Evolutionary conservation across 2,888 invertebrate species (phyloP).

Genomic region (Ellobium chinense): DNA sequence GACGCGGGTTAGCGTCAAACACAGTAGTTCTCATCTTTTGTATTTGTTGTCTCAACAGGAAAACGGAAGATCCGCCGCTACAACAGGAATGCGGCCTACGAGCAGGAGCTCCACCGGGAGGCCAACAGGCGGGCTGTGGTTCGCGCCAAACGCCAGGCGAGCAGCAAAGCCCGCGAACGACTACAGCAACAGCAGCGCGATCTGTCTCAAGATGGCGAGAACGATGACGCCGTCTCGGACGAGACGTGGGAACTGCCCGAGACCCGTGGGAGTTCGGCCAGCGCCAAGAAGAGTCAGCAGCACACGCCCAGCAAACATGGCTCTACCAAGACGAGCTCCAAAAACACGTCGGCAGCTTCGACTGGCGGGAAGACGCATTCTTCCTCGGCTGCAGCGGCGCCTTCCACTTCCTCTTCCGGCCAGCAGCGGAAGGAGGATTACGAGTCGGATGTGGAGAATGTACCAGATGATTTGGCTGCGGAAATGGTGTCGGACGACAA

Average conservation of each 20-base stretch:
- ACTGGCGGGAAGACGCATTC: background rate
- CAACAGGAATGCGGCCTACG: constrained; percentile 69
- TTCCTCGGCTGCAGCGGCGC: background rate
- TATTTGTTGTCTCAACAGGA: too few relatives aligned
- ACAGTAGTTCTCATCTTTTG: too few relatives aligned
- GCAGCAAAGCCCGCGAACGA: constrained; percentile 47
- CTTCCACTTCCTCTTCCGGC: background rate
- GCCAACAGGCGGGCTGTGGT: constrained; percentile 57
- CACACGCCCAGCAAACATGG: background rate
- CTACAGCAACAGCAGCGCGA: constrained; percentile 50
- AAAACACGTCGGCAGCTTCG: background rate
- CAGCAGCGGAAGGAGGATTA: constrained; percentile 38
- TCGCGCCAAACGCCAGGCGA: constrained; percentile 53
- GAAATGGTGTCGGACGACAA: constrained; percentile 43
- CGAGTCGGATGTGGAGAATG: constrained; percentile 44
- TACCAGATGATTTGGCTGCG: constrained; percentile 36
- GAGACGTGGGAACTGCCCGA: constrained; percentile 35
- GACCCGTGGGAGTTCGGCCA: background rate
- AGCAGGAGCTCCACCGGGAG: constrained; percentile 62
- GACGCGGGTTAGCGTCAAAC: too few relatives aligned
- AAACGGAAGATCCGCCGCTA: constrained; percentile 52
- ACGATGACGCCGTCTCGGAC: constrained; percentile 29
- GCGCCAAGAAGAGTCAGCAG: constrained; percentile 29
- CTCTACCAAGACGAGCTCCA: background rate
- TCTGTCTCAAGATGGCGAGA: constrained; percentile 30